Evolutionary conservation across 2,888 invertebrate species (phyloP), one percentile per base, ranked within the genome.

Genomic region (Salpingus planirostris): DNA sequence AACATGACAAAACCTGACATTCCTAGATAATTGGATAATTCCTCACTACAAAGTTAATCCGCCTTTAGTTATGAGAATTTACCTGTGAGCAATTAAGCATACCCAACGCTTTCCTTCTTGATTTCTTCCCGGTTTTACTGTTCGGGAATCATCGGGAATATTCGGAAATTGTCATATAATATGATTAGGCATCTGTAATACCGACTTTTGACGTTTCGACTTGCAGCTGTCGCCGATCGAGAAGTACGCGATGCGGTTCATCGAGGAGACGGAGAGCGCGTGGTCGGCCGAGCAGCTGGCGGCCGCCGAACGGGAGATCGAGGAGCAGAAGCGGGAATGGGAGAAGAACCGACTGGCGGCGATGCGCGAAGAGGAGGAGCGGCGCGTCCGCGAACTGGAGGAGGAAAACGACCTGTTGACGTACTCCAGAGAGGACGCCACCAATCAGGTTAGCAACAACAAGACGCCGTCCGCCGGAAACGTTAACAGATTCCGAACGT

Each of bases 181-280:
- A n/a, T n/a, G n/a, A n/a, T n/a, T n/a, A n/a, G n/a, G n/a, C n/a
- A n/a, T n/a, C n/a, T n/a, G n/a, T n/a, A n/a, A n/a, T n/a, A n/a
- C 26, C 5, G 3, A 11, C 11, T 7, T 15, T 27, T 14, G 14
- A 18, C 27, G 14, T 34, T 14, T 18, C 28, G 32, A 33, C 42
- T 57, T 62, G 24, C 69, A 97, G 95, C 67, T 97, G 41, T 84
- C 85, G 18, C 90, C 93, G 1, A 82, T 98, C 40, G 97, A 98
- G 67, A 78, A 85, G 31, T 97, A 95, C 67, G 97, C 97, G 10
- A 88, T 97, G 78, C 76, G 79, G 12, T 83, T 90, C 57, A 83
- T 96, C 49, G 97, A 97, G 66, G 77, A 80, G 47, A 83, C 88
- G 33, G 83, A 87, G 63, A 70, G 69, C 2, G 76, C 75, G n/a